Base-by-base conservation (phyloP, 2,888 invertebrate species). In the Cataglyphis albicans region DNA sequence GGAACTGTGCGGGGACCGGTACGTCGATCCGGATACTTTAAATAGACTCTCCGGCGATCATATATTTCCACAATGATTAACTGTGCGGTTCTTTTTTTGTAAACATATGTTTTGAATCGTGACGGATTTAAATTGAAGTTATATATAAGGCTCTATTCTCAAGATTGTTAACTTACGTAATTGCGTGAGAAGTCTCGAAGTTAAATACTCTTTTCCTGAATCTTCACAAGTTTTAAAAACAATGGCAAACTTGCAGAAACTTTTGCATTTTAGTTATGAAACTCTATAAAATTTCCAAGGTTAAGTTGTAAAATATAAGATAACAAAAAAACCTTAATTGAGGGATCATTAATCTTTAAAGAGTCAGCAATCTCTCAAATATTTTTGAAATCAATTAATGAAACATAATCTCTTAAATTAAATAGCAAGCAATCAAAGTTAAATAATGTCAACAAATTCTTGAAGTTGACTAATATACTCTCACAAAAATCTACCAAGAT, bases 21-120 rank as follows among this genome's bases (percentile, higher is more conserved):
- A 29, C 44, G 32, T 59, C 78, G 70, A 80, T 80, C 70, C 44
- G 78, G 48, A 59, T 80, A 70, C 70, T 80, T 80, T 80, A 80
- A 80, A 80, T 80, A 80, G 78, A 80, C 18, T n/a, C 12, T n/a
- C 9, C 9, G 64, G 4, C 44, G 70, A 76, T 21, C 41, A 32
- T 41, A 41, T 32, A 57, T 41, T 57, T 57, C 48, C 35, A 44
- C 18, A n/a, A 61, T 48, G 70, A 78, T 67, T 67, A 59, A 44
- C 18, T 25, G 35, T 81, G 52, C 38, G 61, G 48, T 61, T 67
- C 29, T 67, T n/a, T 7, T 52, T 18, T 21, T 0, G 12, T 15
- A 0, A 9, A 32, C 15, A 29, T 5, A 15, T 29, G 3, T 41
- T 41, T 12, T 18, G 15, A 67, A 68, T 44, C 6, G 38, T 32